Evolutionary conservation across 2,888 invertebrate species (phyloP).

Genomic region (Catocala nupta): DNA sequence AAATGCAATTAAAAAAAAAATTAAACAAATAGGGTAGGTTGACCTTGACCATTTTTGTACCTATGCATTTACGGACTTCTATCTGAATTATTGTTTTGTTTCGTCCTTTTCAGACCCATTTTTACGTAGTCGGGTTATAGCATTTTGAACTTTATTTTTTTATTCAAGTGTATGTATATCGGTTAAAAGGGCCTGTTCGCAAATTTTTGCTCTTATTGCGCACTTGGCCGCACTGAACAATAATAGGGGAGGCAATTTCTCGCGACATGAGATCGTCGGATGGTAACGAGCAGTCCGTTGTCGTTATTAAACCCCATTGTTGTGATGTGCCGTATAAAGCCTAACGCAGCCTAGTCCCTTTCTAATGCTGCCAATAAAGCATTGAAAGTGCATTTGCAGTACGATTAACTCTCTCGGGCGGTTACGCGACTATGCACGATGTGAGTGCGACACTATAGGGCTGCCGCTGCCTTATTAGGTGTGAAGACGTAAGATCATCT

Average conservation of each 20-base stretch:
- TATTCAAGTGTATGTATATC: constrained; percentile 51
- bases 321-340: constrained; percentile 77
- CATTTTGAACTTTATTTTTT: too few relatives aligned
- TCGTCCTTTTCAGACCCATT: too few relatives aligned
- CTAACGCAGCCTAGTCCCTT: constrained; percentile 65
- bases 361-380: constrained; percentile 79
- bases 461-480: constrained; percentile 16
- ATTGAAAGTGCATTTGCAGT: constrained; percentile 73
- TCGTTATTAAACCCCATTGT: constrained; percentile 80
- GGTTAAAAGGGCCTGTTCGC: constrained; percentile 64
- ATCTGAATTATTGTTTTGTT: too few relatives aligned
- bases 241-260: constrained; percentile 75
- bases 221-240: constrained; percentile 66
- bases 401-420: constrained; percentile 58
- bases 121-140: too few relatives aligned
- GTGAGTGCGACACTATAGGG: constrained; percentile 46
- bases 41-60: too few relatives aligned
- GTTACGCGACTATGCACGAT: constrained; percentile 48
- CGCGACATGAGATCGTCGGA: constrained; percentile 69
- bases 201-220: constrained; percentile 71
- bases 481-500: not conserved
- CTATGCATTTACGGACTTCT: too few relatives aligned
- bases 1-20: too few relatives aligned
- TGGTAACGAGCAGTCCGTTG: constrained; percentile 75
- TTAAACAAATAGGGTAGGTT: too few relatives aligned